Base-by-base conservation (phyloP, 2,888 invertebrate genomes). In the Crematogaster levior region DNA sequence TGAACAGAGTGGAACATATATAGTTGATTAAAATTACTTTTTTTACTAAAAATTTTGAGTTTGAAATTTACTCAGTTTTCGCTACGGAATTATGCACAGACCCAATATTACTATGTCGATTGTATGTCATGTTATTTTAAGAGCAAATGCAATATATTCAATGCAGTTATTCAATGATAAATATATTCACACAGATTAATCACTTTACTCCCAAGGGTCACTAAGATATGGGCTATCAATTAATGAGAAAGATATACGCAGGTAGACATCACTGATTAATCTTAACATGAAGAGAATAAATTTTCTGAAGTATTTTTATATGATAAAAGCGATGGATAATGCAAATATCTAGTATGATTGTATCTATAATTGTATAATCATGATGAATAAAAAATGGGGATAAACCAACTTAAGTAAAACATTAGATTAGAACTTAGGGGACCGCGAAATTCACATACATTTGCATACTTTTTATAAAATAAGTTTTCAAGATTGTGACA, bases 201-300 rank as follows among this genome's bases (percentile, higher is more conserved):
- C 40, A 12, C 12, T 7, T 58, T 24, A 43, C 0, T 24, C 3
- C 12, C 43, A 43, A 58, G 56, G 24, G 43, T 66, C 43, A 65
- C 18, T 53, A 66, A 9, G 30, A 43, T 51, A 75, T 27, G 10
- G 6, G 10, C 18, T 56, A 77, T 77, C 53, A 56, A 43, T 77
- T 56, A 56, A 77, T 77, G 30, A 66, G 4, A 58, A 21, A 51
- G 9, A 56, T 30, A 56, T 61, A 27, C 30, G n/a, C 24, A n/a
- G n/a, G 40, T 5, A 53, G 24, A 53, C 18, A 56, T 48, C 53
- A 15, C 21, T 56, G 65, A 51, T 63, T 65, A 77, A 3, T 48
- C 34, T 61, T n/a, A 48, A 66, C 12, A 24, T 15, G 10, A 75
- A n/a, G 21, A 56, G 12, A 9, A 66, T 77, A 66, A 77, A 79